A percentile compares a stretch with the other conserved stretches of the same genome.
These are phyloP conservation scores for Dysidea cf. avara DNA, from an alignment of 37 sponge, comb jelly and placozoan genomes.

Conservation along the genomic window DNA sequence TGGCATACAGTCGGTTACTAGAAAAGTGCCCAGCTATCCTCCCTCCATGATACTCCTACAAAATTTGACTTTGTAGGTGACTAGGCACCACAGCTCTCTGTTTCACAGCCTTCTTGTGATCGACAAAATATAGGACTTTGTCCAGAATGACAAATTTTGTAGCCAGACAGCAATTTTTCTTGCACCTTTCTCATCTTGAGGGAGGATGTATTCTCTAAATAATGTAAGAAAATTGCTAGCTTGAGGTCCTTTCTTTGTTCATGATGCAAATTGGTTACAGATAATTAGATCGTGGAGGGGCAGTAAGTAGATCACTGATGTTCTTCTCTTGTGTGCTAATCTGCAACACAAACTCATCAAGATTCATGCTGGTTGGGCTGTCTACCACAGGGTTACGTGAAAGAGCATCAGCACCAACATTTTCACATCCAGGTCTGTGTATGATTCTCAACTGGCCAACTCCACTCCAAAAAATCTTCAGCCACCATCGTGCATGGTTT, in stretches of 20 bases:
- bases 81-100: constrained; percentile 26
- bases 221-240: constrained; percentile 7
- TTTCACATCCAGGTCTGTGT: constrained; percentile 28
- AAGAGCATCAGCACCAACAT: constrained; percentile 35
- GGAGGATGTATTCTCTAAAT: constrained; percentile 8
- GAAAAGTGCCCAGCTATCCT: constrained; percentile 48
- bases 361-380: not conserved
- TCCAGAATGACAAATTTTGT: not conserved
- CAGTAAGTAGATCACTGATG: no score
- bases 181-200: constrained; percentile 10
- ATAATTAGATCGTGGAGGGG: no score
- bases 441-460: constrained; percentile 8
- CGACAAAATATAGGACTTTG: constrained; percentile 31
- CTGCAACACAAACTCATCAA: not conserved
- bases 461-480: constrained; percentile 22
- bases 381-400: constrained; percentile 21
- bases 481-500: constrained; percentile 39
- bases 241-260: constrained; percentile 36
- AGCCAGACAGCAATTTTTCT: not conserved
- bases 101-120: not conserved
- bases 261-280: constrained; percentile 1
- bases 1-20: constrained; percentile 19
- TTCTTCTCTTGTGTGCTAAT: no score
- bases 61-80: constrained; percentile 9
- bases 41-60: constrained; percentile 44